Evolutionary conservation across 2,797 vertebrate genomes (phyloP).

Genomic region (Cryptoprocta ferox): DNA sequence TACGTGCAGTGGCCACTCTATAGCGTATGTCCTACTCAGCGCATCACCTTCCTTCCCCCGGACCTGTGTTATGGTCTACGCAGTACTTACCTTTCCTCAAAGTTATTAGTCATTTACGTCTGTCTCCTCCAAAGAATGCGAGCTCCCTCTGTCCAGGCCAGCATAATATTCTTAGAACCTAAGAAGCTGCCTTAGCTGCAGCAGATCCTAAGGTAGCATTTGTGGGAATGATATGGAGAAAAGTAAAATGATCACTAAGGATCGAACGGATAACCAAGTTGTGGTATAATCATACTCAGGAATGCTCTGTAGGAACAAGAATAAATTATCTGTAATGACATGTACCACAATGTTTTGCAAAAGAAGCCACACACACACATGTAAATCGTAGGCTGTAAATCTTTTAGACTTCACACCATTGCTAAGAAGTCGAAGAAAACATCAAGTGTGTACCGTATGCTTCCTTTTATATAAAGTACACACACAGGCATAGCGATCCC

Average conservation of each 20-base stretch:
- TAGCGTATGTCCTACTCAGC: fast-evolving
- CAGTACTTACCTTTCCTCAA: neutral
- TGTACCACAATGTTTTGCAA: neutral
- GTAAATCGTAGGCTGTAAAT: neutral
- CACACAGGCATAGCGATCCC: too few species aligned
- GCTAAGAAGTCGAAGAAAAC: neutral
- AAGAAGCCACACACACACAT: neutral
- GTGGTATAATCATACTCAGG: neutral
- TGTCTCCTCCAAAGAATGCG: neutral
- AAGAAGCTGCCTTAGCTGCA: too few species aligned
- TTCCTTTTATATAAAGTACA: neutral
- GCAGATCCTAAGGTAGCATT: neutral
- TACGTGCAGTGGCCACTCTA: fast-evolving
- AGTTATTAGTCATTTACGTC: neutral
- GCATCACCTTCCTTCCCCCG: too few species aligned
- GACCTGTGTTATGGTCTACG: fast-evolving
- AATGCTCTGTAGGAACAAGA: neutral
- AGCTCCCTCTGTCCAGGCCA: neutral
- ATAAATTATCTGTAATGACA: neutral
- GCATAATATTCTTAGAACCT: neutral
- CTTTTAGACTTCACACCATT: neutral
- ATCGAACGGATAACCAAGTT: neutral
- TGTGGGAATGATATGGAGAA: neutral
- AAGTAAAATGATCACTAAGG: neutral
- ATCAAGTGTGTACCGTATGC: too few species aligned